Evolutionary conservation across 1,140 invertebrate genomes (phyloP).

Genomic region (Bradynema listronoti): DNA sequence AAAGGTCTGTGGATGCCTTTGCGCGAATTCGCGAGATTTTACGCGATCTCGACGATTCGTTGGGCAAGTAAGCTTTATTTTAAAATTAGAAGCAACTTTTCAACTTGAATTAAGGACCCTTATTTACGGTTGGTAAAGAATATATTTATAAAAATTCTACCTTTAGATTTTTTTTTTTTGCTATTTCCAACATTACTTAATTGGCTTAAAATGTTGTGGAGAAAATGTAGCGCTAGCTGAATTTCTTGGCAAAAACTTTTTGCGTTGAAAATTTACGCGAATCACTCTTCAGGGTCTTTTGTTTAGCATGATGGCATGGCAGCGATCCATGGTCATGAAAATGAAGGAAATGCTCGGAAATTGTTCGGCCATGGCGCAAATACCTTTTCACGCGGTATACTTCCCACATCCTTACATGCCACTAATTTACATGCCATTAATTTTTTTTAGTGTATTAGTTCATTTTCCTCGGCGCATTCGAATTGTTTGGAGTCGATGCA

Average conservation of each 20-base stretch:
- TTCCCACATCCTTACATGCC: conserved; percentile 7
- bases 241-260: too few relatives aligned
- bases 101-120: not conserved
- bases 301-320: conserved; percentile 38
- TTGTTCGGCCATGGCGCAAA: conserved; percentile 21
- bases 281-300: not conserved
- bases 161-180: conserved; percentile 2
- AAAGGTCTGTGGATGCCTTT: conserved; percentile 19
- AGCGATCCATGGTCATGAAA: conserved; percentile 9
- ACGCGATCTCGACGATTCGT: conserved; percentile 29
- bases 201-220: too few relatives aligned
- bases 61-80: conserved; percentile 22
- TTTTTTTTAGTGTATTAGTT: conserved; percentile 24
- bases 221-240: too few relatives aligned
- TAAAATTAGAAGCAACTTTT: not conserved
- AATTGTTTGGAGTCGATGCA: conserved; percentile 23
- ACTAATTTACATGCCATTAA: not conserved
- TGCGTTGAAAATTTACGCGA: too few relatives aligned
- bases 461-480: conserved; percentile 18
- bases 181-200: too few relatives aligned
- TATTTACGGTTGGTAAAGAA: not conserved
- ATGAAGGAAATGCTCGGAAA: conserved; percentile 22
- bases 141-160: not conserved
- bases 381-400: conserved; percentile 22
- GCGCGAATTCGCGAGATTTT: conserved; percentile 18